Conservation (phyloP, 2,113 vertebrate genomes). For the Steatornis caripensis region DNA sequence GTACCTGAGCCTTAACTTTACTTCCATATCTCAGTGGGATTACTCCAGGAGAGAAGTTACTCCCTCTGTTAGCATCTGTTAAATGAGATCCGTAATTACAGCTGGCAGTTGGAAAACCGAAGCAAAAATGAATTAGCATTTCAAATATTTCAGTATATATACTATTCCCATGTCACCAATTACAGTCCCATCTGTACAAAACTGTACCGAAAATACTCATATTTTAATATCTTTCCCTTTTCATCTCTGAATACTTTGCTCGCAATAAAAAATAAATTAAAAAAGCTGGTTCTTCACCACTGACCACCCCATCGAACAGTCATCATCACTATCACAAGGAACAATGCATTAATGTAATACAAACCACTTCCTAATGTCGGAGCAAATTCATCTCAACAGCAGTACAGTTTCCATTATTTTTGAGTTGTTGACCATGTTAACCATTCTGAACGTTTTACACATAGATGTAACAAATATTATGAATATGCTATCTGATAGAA, state of each 20-base stretch:
- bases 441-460: not conserved
- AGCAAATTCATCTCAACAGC: not conserved
- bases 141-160: conserved; percentile 36
- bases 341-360: not conserved
- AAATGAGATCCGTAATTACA: conserved; percentile 55
- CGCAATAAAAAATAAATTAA: not conserved
- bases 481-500: not conserved
- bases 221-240: not conserved
- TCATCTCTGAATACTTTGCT: not conserved
- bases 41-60: conserved; percentile 18
- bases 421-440: not conserved
- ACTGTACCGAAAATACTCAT: not conserved
- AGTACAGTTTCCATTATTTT: not conserved
- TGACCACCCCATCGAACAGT: not conserved
- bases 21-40: not conserved
- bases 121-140: conserved; percentile 46
- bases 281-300: not conserved
- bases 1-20: not conserved
- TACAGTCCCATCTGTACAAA: conserved; percentile 35
- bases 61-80: conserved; percentile 32
- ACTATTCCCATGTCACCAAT: conserved; percentile 38
- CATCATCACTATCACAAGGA: not conserved
- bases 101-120: conserved; percentile 31
- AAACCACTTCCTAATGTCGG: not conserved
- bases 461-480: not conserved